Evolutionary conservation across 2,888 invertebrate genomes (phyloP), one percentile per base, ranked within the genome.

Genomic region (Salticus scenicus): DNA sequence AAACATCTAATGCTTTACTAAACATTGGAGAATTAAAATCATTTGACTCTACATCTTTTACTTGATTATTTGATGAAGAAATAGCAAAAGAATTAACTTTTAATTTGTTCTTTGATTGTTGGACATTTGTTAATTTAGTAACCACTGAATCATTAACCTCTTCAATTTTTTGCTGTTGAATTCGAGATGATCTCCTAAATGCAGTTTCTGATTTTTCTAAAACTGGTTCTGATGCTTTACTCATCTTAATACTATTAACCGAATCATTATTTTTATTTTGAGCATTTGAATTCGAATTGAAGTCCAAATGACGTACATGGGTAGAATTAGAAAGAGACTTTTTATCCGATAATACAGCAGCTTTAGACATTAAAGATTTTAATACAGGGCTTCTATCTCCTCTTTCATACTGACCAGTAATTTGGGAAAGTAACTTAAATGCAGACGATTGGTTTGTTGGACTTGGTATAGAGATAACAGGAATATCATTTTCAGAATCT

Each of bases 391-490:
- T 83, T 31, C 71, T 75, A 10, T 24, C 20, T 27, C 64, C 63
- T 24, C 5, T 47, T 30, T 42, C 30, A 47, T 2, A 47, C 42
- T 47, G 42, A 12, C 57, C 73, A 67, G 77, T 73, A 14, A 84
- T 78, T 27, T 41, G n/a, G 5, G 71, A 51, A 24, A 84, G 30
- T 20, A 84, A 17, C 69, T 84, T 72, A 63, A 77, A 71, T 0
- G 83, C 83, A 51, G 72, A 72, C 12, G 42, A 20, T 28, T 71
- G 72, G 10, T 66, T 31, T 8, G 37, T 66, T 4, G 71, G 66
- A 27, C 78, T 76, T 20, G 83, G 72, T 20, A 77, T 77, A 14
- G 77, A 84, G 30, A 77, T 27, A 17, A 73, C 72, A 17, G 83
- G 83, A 41, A 72, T 41, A 37, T 64, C 30, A 57, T 64, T 30